phyloP scores from a whole-genome alignment of 53 echinoderm and acorn worm genomes.

The Crossaster papposus region DNA sequence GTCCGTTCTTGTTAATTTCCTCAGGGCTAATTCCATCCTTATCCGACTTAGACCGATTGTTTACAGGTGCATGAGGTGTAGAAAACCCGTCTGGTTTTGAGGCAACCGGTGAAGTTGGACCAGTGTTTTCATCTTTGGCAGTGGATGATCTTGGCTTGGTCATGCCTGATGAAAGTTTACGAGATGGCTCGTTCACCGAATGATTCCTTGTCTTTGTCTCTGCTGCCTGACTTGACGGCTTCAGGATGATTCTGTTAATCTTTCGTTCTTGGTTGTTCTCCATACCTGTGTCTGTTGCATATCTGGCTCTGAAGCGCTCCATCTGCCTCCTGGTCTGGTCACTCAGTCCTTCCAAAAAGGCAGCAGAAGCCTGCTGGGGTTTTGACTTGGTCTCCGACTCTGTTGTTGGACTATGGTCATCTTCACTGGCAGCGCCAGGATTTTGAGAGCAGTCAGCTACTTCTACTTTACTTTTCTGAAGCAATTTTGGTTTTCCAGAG shows the following conservation, averaged over 20 bases:
- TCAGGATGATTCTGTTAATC: conserved; percentile 33
- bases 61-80: neutral
- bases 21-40: neutral
- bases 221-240: conserved; percentile 4
- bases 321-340: conserved; percentile 56
- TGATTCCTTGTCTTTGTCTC: conserved; percentile 28
- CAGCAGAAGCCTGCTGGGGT: neutral
- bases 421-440: conserved; percentile 17
- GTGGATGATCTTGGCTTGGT: conserved; percentile 2
- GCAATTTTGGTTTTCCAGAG: neutral
- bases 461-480: neutral
- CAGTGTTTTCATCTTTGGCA: neutral
- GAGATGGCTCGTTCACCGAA: conserved; percentile 6
- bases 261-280: conserved; percentile 30
- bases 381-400: neutral
- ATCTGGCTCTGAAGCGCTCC: conserved; percentile 48
- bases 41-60: neutral
- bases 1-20: neutral
- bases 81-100: neutral
- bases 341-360: neutral
- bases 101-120: neutral
- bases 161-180: neutral
- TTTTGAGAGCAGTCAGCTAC: neutral
- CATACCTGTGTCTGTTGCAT: conserved; percentile 16
- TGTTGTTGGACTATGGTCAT: neutral